phyloP scores from a whole-genome alignment of 2,113 vertebrate genomes.

The Motacilla alba region DNA sequence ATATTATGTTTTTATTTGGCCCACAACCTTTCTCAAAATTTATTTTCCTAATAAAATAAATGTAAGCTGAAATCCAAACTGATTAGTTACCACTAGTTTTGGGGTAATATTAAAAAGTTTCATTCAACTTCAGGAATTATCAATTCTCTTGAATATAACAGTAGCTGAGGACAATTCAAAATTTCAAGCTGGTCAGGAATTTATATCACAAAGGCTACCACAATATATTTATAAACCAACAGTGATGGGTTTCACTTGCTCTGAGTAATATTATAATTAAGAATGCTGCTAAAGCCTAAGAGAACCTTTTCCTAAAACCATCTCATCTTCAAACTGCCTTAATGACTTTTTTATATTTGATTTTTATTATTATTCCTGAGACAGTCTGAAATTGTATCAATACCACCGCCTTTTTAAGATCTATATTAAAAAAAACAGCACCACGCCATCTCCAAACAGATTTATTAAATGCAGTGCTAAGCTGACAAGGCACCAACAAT shows the following conservation, averaged over 20 bases:
- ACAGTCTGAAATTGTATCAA: conserved; percentile 63
- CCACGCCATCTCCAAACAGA: not conserved
- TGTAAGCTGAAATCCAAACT: not conserved
- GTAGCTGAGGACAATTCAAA: not conserved
- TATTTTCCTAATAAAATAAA: not conserved
- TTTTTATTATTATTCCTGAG: conserved; percentile 62
- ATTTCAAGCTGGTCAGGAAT: not conserved
- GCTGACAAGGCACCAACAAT: conserved; percentile 9
- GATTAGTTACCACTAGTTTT: not conserved
- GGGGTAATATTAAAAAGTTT: not conserved
- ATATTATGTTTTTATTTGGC: not conserved
- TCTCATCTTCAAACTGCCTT: conserved; percentile 37
- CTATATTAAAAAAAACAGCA: conserved; percentile 31
- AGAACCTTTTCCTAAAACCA: conserved; percentile 29
- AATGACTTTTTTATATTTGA: conserved; percentile 62
- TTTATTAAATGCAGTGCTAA: conserved; percentile 49
- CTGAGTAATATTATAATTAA: conserved; percentile 51
- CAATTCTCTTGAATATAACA: not conserved
- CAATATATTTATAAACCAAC: conserved; percentile 22
- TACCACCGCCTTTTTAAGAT: conserved; percentile 53
- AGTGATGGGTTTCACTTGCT: not conserved
- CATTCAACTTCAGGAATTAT: not conserved
- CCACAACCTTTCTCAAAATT: not conserved
- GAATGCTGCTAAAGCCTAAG: conserved; percentile 45
- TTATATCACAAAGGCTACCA: not conserved